Base-by-base conservation (phyloP, 2,888 invertebrate genomes). In the Dioctria linearis region DNA sequence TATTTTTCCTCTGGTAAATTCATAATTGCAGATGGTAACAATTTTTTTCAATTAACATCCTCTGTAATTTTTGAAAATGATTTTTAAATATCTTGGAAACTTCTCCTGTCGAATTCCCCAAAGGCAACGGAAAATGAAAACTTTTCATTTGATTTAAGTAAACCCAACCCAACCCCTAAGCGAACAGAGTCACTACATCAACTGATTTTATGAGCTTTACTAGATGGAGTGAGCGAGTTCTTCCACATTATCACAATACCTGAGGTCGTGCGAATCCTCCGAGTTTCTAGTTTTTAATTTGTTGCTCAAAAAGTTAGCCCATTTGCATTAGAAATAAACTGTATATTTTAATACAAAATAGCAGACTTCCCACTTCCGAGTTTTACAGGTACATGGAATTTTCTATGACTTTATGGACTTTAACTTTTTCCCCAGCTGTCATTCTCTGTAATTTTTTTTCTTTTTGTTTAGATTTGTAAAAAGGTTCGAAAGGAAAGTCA, bases 281-380 rank as follows among this genome's bases (percentile, higher is more conserved):
- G 46, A 67, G 46, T 67, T 67, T 46, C 37, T 46, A 46, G 67
- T 67, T 67, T 67, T 67, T 67, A 67, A 67, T 67, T 67, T 67
- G 67, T 67, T 67, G 49, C 67, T n/a, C 67, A 43, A 67, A 25
- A 67, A 67, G 67, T 67, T 67, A 46, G 43, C 46, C 67, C 46
- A 67, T 67, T 67, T 67, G 67, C 67, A 67, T 67, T 67, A 67
- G 67, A 49, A 67, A 67, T 67, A 67, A 67, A 67, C 67, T 67
- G 67, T 67, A 67, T 67, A 67, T 67, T 67, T 67, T 67, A 67
- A 67, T 67, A 67, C 67, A 46, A 46, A 67, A 67, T 67, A 67
- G 67, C 43, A 46, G 67, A 67, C 67, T 67, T 67, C 67, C 46
- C 67, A 67, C 67, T 67, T 43, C 13, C 13, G 40, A 49, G 42